Conservation (phyloP, 2,113 vertebrate genomes). For the Ceyx margarethae region DNA sequence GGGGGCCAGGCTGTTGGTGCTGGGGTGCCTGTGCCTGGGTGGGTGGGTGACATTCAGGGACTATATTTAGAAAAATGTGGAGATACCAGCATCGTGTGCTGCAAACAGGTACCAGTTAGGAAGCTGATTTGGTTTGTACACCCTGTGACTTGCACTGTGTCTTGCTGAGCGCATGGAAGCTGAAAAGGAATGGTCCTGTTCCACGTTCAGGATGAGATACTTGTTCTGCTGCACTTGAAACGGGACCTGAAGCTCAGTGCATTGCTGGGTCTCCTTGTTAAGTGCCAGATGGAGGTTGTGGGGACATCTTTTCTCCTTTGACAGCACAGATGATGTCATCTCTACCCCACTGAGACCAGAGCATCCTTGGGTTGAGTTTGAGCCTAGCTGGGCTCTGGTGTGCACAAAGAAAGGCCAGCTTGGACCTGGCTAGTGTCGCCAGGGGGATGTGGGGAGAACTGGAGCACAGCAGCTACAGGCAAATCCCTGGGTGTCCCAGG, state of each 20-base stretch:
- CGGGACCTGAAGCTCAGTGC: neutral
- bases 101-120: neutral
- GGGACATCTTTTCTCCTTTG: neutral
- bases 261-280: neutral
- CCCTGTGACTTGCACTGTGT: neutral
- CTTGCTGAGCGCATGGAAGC: neutral
- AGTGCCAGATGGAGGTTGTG: neutral
- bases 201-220: rapidly evolving
- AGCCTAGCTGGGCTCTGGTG: neutral
- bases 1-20: neutral
- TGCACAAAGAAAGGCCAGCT: neutral
- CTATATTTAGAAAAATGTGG: neutral
- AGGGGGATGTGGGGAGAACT: neutral
- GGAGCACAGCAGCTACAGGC: neutral
- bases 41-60: neutral
- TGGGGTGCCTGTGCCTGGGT: neutral
- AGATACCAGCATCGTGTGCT: rapidly evolving
- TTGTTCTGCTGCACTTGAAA: rapidly evolving
- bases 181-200: neutral
- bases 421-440: rapidly evolving
- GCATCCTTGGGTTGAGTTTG: neutral
- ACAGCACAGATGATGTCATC: neutral
- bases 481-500: neutral
- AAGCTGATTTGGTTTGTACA: neutral
- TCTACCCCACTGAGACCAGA: neutral